Base-by-base conservation (phyloP, 2,113 vertebrate species). In the Megaceryle maxima region DNA sequence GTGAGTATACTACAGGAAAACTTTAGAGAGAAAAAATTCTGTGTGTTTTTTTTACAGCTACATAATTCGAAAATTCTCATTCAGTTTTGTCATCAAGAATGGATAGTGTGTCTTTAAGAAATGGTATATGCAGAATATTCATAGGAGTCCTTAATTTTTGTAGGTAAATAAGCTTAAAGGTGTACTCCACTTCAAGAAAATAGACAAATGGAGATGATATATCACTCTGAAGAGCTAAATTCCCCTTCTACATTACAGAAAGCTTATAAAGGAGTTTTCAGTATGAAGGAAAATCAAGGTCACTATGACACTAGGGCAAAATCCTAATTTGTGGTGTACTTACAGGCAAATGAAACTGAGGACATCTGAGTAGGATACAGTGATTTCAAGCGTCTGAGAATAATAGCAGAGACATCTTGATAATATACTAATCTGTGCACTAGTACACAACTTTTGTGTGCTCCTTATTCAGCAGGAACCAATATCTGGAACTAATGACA, bases 1-100 rank as follows among this genome's bases (percentile, higher is more conserved):
- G 99, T 99, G 97, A 98, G 97, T 98, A 98, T 59, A 31, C 60
- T 53, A 2, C 0, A 6, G 6, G 62, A 33, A 88, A 67, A 84
- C 6, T 7, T 66, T 70, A 9, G 3, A 72, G 37, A 79, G 19
- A 56, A 7, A 70, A 83, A 37, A 70, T 28, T 53, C 24, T 15
- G 26, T 19, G 1, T 64, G 6, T 63, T 9, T 18, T 57, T 91
- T 56, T 59, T 43, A 1, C 57, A 91, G 53, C 26, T 20, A 68
- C 16, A 2, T 72, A 53, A 62, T 82, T 41, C 59, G 37, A 33
- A 83, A 70, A 5, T 3, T 78, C 18, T 83, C 1, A 5, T 51
- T 86, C 18, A 22, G 1, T 90, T 81, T 59, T 59, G 24, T 83
- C 26, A 20, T 68, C 16, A 69, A 39, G 31, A 75, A 37, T 79